These are phyloP conservation scores for Amazona ochrocephala DNA, from an alignment of 2,797 vertebrate genomes.

Conservation along the genomic window DNA sequence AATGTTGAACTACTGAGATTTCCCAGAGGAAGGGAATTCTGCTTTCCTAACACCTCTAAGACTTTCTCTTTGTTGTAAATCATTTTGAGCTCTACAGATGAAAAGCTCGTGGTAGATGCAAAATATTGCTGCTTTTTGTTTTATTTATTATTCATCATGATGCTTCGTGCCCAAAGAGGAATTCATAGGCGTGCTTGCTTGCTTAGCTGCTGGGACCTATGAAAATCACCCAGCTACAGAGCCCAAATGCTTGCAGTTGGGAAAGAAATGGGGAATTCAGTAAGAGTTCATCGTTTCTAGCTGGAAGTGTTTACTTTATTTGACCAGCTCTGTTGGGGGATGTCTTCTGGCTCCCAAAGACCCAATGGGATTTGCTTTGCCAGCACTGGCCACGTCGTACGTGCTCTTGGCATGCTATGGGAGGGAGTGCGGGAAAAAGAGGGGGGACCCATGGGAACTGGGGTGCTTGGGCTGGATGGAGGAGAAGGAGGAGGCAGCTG, in stretches of 20 bases:
- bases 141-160: constrained; percentile 71
- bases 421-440: neutral
- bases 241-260: neutral
- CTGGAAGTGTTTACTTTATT: constrained; percentile 1
- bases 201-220: neutral
- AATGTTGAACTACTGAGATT: constrained; percentile 69
- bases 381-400: accelerated
- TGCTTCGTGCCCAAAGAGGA: constrained; percentile 50
- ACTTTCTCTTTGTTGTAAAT: constrained; percentile 66
- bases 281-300: constrained; percentile 6
- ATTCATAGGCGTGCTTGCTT: neutral
- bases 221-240: neutral
- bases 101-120: constrained; percentile 66
- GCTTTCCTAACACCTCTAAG: constrained; percentile 64
- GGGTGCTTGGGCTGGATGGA: neutral
- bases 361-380: neutral
- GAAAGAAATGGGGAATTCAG: neutral
- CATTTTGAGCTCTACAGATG: constrained; percentile 61
- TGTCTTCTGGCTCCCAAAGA: neutral
- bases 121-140: constrained; percentile 66
- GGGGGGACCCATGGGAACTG: neutral
- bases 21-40: constrained; percentile 64
- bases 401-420: accelerated
- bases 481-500: neutral
- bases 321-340: neutral